phyloP scores from a whole-genome alignment of 2,113 vertebrate species.

The Esox niger region DNA sequence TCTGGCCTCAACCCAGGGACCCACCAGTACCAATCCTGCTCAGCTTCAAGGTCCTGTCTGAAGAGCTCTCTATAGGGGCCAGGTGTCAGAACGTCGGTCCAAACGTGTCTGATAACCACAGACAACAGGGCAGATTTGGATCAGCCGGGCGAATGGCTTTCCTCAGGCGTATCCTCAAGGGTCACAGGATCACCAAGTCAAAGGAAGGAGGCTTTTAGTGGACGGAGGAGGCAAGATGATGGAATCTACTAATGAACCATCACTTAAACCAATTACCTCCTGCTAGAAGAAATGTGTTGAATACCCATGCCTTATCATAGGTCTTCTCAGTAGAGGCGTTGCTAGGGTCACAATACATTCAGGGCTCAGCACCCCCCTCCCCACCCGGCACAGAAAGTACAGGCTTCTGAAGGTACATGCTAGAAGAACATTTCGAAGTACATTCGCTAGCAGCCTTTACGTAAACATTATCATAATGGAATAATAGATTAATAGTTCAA shows the following conservation, averaged over 20 bases:
- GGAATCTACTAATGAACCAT: conserved; percentile 15
- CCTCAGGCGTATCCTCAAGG: conserved; percentile 45
- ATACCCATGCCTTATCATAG: background rate
- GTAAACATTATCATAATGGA: too few relatives aligned
- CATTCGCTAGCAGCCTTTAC: too few relatives aligned
- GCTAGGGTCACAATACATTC: too few relatives aligned
- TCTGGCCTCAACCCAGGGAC: too few relatives aligned
- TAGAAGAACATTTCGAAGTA: too few relatives aligned
- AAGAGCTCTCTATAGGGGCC: conserved; percentile 27
- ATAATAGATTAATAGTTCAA: too few relatives aligned
- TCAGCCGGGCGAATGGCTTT: conserved; percentile 36
- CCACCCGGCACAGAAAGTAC: too few relatives aligned
- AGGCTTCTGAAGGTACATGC: too few relatives aligned
- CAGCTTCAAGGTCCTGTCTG: too few relatives aligned
- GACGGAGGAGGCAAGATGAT: conserved; percentile 23
- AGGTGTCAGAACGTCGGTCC: conserved; percentile 38
- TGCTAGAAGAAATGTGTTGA: conserved; percentile 22
- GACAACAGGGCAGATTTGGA: conserved; percentile 38
- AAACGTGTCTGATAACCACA: conserved; percentile 35
- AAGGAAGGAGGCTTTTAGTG: conserved; percentile 31
- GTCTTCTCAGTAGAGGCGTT: too few relatives aligned
- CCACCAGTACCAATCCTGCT: too few relatives aligned
- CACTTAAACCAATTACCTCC: conserved; percentile 48
- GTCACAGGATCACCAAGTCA: conserved; percentile 48
- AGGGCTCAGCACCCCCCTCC: too few relatives aligned